Evolutionary conservation across 2,113 vertebrate species (phyloP).

Genomic region (Circaetus gallicus): DNA sequence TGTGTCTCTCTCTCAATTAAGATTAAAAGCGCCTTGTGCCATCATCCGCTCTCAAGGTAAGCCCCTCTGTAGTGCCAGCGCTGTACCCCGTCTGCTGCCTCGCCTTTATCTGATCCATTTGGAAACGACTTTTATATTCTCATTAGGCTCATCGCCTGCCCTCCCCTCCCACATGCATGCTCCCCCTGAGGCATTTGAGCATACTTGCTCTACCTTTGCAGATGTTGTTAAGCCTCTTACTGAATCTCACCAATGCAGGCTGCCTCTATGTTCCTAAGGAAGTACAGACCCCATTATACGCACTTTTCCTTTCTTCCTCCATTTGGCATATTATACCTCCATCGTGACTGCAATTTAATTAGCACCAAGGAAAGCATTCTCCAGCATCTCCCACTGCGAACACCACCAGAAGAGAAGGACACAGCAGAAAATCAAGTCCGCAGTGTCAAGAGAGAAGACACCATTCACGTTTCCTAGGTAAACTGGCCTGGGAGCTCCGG

Average conservation of each 20-base stretch:
- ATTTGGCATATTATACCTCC: not conserved
- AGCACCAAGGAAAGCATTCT: not conserved
- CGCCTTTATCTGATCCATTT: slow-evolving; percentile 20
- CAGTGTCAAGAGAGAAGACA: not conserved
- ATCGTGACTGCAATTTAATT: not conserved
- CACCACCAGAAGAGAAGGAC: not conserved
- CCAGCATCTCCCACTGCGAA: not conserved
- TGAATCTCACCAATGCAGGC: not conserved
- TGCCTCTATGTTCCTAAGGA: not conserved
- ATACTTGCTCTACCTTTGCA: not conserved
- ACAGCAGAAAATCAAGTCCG: not conserved
- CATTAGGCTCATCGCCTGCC: not conserved
- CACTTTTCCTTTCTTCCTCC: not conserved
- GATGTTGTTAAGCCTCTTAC: slow-evolving; percentile 13
- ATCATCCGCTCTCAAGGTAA: slow-evolving; percentile 59
- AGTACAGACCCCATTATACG: not conserved
- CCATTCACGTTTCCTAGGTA: fast-evolving
- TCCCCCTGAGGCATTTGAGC: not conserved
- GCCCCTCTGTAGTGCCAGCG: slow-evolving; percentile 63
- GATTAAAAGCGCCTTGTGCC: slow-evolving; percentile 66
- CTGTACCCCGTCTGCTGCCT: slow-evolving; percentile 63
- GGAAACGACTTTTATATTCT: not conserved
- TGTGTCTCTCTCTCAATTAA: slow-evolving; percentile 61
- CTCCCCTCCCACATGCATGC: not conserved
- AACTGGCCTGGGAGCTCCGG: not conserved